These are phyloP conservation scores for Axinella damicornis DNA, from an alignment of 37 sponge, comb jelly and placozoan genomes.

Conservation along the genomic window DNA sequence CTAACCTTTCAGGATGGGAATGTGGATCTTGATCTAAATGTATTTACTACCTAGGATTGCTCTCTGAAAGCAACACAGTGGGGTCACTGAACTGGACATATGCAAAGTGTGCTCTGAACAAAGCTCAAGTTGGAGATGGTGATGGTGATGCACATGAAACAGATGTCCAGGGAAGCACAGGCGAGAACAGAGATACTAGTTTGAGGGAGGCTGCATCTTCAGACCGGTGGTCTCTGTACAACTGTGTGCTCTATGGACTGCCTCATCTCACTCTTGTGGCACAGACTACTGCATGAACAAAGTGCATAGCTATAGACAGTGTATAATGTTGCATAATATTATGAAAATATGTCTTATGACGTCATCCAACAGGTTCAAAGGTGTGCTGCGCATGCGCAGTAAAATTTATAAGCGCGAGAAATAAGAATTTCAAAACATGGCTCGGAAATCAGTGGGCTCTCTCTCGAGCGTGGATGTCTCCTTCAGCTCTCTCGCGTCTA, in stretches of 20 bases:
- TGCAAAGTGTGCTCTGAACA: neutral
- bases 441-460: conserved; percentile 14
- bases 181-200: neutral
- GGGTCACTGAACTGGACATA: conserved; percentile 13
- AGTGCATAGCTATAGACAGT: no score
- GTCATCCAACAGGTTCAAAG: neutral
- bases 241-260: conserved; percentile 72
- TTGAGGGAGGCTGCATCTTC: neutral
- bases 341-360: no score
- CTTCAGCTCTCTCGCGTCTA: conserved; percentile 33
- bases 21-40: neutral
- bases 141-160: neutral
- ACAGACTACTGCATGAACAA: conserved; percentile 1
- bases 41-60: conserved; percentile 15
- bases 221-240: conserved; percentile 7
- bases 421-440: conserved; percentile 68
- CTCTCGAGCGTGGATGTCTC: conserved; percentile 34
- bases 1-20: no score
- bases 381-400: conserved; percentile 1
- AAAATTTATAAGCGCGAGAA: conserved; percentile 54
- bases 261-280: conserved; percentile 63
- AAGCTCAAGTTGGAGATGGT: neutral
- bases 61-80: conserved; percentile 33
- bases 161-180: neutral
- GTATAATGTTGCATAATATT: no score